Evolutionary conservation across 2,888 invertebrate genomes (phyloP).

Genomic region (Anagyrus pseudococci): DNA sequence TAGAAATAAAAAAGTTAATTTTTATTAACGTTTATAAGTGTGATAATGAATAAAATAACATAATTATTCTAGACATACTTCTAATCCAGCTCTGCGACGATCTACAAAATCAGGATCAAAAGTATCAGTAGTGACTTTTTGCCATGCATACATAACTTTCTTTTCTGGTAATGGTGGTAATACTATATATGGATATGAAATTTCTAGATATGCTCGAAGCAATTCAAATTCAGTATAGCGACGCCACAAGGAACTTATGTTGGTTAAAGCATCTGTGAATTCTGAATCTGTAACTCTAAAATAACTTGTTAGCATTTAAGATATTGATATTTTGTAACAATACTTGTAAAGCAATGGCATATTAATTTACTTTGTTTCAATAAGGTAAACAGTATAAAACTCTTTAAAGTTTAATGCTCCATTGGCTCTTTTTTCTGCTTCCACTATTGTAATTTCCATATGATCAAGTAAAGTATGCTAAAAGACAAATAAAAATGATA

Average conservation of each 20-base stretch:
- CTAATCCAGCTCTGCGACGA: slow-evolving; percentile 79
- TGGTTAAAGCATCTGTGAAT: slow-evolving; percentile 68
- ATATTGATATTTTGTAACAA: no score
- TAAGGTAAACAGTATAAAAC: slow-evolving; percentile 79
- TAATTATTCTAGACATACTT: slow-evolving; percentile 60
- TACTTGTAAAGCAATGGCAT: no score
- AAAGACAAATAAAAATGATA: no score
- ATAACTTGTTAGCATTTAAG: no score
- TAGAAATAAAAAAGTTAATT: slow-evolving; percentile 14
- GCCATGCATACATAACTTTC: slow-evolving; percentile 77
- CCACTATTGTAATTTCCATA: slow-evolving; percentile 77
- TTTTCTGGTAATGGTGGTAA: slow-evolving; percentile 86
- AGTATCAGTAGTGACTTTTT: slow-evolving; percentile 77
- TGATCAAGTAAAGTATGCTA: slow-evolving; percentile 74
- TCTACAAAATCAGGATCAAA: slow-evolving; percentile 87
- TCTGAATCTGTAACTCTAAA: slow-evolving; percentile 71
- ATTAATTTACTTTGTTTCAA: slow-evolving; percentile 75
- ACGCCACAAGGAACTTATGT: slow-evolving; percentile 76
- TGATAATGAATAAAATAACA: background rate
- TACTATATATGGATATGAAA: slow-evolving; percentile 80
- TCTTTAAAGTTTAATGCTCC: slow-evolving; percentile 77
- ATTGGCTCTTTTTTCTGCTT: slow-evolving; percentile 79
- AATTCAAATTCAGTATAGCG: slow-evolving; percentile 87
- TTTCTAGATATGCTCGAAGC: slow-evolving; percentile 77
- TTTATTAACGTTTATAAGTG: slow-evolving; percentile 2